Percentiles rank a stretch among this genome's conserved stretches.
Evolutionary conservation across 2,888 invertebrate species (phyloP).

Genomic region (Macrosiphum euphorbiae): DNA sequence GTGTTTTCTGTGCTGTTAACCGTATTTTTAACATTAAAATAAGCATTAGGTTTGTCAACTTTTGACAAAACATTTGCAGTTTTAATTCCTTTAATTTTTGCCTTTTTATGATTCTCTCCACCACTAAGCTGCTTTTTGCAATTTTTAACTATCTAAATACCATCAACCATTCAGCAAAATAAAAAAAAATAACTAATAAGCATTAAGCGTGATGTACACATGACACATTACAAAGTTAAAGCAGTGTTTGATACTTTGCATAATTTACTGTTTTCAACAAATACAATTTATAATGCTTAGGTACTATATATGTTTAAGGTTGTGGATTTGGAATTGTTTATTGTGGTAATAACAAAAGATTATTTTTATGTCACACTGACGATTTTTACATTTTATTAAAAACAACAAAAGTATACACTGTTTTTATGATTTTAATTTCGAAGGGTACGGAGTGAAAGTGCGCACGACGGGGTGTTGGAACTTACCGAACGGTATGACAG

Average conservation of each 20-base stretch:
- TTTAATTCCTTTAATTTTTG: conserved; percentile 13
- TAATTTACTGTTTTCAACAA: conserved; percentile 4
- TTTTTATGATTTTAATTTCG: too few relatives aligned
- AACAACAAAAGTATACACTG: too few relatives aligned
- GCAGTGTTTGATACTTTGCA: not conserved
- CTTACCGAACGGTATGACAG: too few relatives aligned
- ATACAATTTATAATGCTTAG: not conserved
- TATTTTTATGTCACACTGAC: too few relatives aligned
- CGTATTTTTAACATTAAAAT: conserved; percentile 10
- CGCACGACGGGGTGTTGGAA: too few relatives aligned
- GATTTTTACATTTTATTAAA: too few relatives aligned
- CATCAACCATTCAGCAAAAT: conserved; percentile 10
- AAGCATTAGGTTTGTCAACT: not conserved
- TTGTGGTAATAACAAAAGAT: too few relatives aligned
- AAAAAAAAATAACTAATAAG: not conserved
- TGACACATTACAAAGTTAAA: not conserved
- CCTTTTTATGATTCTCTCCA: not conserved
- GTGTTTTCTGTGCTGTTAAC: not conserved
- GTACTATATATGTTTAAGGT: too few relatives aligned
- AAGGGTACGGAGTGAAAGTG: too few relatives aligned
- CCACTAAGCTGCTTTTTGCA: not conserved
- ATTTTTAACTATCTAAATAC: not conserved
- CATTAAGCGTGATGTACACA: not conserved
- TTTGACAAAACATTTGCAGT: conserved; percentile 19
- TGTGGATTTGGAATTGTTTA: too few relatives aligned